Evolutionary conservation across 2,113 vertebrate genomes (phyloP).

Genomic region (Heterocephalus glaber): DNA sequence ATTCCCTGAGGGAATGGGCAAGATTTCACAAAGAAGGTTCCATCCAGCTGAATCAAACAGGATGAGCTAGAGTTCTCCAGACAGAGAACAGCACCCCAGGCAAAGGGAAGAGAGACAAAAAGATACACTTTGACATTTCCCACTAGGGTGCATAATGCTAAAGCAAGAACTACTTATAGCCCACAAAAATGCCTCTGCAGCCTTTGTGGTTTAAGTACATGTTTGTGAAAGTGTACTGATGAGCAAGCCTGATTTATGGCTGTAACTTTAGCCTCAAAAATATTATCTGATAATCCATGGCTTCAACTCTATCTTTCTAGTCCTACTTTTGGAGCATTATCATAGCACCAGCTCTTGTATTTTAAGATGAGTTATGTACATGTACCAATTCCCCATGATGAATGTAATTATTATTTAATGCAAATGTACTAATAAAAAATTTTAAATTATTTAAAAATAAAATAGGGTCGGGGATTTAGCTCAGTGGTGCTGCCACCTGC

Average conservation of each 20-base stretch:
- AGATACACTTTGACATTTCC: background rate
- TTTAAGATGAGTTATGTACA: background rate
- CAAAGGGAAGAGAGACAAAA: background rate
- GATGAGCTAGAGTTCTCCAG: background rate
- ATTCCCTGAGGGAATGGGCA: background rate
- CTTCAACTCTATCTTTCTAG: background rate
- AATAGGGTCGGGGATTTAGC: no score
- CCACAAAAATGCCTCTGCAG: background rate
- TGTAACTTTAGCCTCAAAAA: background rate
- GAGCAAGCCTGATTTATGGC: background rate
- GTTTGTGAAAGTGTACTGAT: background rate
- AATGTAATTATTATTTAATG: background rate
- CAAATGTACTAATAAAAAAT: background rate
- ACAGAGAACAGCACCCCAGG: background rate
- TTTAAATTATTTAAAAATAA: background rate
- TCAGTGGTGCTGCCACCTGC: no score
- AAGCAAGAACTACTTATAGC: background rate
- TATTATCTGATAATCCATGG: background rate
- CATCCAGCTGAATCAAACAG: background rate
- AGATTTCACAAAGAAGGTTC: slow-evolving; percentile 17
- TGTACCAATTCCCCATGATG: background rate
- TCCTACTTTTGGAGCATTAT: background rate
- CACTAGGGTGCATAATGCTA: background rate
- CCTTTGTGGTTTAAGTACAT: background rate
- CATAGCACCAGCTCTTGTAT: background rate